Base-by-base conservation (phyloP, 1,140 invertebrate genomes). In the Diabrotica undecimpunctata region DNA sequence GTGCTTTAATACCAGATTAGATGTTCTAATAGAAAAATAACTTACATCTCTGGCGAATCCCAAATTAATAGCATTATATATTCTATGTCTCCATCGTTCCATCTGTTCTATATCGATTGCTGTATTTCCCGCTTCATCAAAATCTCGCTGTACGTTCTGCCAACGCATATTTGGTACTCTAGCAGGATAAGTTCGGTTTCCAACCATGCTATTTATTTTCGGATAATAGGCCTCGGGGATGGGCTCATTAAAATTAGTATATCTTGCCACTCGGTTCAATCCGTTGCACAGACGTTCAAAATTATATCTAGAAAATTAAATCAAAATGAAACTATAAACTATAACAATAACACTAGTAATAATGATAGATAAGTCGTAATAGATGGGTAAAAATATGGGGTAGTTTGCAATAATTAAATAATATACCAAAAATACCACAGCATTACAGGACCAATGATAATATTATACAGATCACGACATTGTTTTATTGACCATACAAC, bases 201-300 rank as follows among this genome's bases (percentile, higher is more conserved):
- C 80, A 0, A 88, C 83, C n/a, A 85, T 70, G 0, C 83, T 85
- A 74, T 89, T 86, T 70, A 89, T 77, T 77, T 90, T 89, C 4
- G 88, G 85, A 75, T 89, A 90, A 70, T 90, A 90, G 3, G 82
- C 88, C 73, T 89, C 85, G 5, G 75, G 70, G 66, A 90, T 86
- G 10, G 86, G 83, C 5, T 87, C 84, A 0, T 82, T 77, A 68
- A 83, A 82, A 72, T 88, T 84, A 12, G 80, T 81, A 10, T 88
- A 80, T 4, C 83, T 79, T 62, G 79, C 80, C 0, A 85, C 84
- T 6, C 86, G 81, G 7, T 75, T 74, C 55, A 88, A 69, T 59
- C 79, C 80, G 72, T 87, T 87, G 68, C 82, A 83, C 50, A 88
- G 79, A 14, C 88, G 82, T 70, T 90, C 88, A 11, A n/a, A 25